Percentiles rank a stretch among this genome's conserved stretches.
Evolutionary conservation across 2,113 vertebrate genomes (phyloP).

Genomic region (Clarias batrachus): DNA sequence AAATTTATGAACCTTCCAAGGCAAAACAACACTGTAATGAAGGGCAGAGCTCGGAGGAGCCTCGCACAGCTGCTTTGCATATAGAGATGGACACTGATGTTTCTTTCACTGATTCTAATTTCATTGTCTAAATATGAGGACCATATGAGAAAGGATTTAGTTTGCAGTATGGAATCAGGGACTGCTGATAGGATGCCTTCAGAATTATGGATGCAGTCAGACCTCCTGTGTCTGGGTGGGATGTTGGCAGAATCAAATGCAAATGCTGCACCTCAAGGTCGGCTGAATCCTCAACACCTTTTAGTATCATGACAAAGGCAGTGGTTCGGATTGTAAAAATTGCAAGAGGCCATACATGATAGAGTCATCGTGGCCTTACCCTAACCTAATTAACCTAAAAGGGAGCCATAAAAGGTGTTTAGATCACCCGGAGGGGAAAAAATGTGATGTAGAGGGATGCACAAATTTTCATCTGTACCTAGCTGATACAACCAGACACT

Average conservation of each 20-base stretch:
- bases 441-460: not conserved
- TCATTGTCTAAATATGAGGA: not conserved
- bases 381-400: not conserved
- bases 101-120: not conserved
- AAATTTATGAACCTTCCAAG: not conserved
- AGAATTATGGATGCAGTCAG: conserved; percentile 5
- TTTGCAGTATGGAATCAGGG: not conserved
- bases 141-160: not conserved
- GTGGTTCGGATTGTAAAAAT: not conserved
- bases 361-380: not conserved
- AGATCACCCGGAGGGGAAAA: not conserved
- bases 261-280: not conserved
- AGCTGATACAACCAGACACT: not conserved
- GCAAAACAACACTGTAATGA: not conserved
- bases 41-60: not conserved
- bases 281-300: not conserved
- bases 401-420: not conserved
- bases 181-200: not conserved
- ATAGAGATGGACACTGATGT: not conserved
- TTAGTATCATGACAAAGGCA: not conserved
- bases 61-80: not conserved
- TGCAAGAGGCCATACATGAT: not conserved
- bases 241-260: not conserved
- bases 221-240: not conserved
- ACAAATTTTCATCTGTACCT: not conserved